Base-by-base conservation (phyloP, 2,797 vertebrate genomes). In the Microctenopoma stevenorrisi region DNA sequence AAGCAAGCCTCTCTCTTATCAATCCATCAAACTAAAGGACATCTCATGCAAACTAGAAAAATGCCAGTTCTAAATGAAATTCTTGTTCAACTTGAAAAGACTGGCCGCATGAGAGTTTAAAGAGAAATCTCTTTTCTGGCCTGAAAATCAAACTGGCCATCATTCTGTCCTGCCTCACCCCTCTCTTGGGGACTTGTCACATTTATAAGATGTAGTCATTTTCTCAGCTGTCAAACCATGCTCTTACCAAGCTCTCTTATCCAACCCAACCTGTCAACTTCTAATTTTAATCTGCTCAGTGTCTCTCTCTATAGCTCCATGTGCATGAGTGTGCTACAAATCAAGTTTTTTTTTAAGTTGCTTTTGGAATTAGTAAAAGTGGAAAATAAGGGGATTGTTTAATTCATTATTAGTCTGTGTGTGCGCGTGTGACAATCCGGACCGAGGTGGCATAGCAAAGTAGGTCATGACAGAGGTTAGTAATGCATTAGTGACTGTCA, bases 381-480 rank as follows among this genome's bases (percentile, higher is more conserved):
- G 18, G 18, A 18, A 18, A 18, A 18, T 48, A 64, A 71, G 33
- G 43, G 48, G 57, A 64, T 75, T 42, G 57, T 28, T 16, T 60
- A 71, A 56, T 72, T 78, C 68, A 81, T 76, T 72, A 72, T 72
- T 62, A 77, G 65, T 80, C 30, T 47, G 5, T 74, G 65, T 76
- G 83, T 64, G 67, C 64, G 68, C 61, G 42, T 73, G 61, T 64
- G 68, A 68, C 68, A 81, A 79, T 84, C 81, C 64, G 50, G 68
- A 72, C 78, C 77, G 76, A 74, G 83, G 87, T 81, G 79, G 72
- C 83, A 68, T 44, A 78, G 79, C 81, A 83, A 89, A 91, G 85
- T 86, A 89, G 92, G 92, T 93, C 91, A 85, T 79, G 83, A 89
- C 89, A 89, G 90, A 89, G 93, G 92, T 93, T 89, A 93, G 90